Evolutionary conservation across 2,113 vertebrate genomes (phyloP), one percentile per base, ranked within the genome.

Genomic region (Rhynchopsitta pachyrhyncha): DNA sequence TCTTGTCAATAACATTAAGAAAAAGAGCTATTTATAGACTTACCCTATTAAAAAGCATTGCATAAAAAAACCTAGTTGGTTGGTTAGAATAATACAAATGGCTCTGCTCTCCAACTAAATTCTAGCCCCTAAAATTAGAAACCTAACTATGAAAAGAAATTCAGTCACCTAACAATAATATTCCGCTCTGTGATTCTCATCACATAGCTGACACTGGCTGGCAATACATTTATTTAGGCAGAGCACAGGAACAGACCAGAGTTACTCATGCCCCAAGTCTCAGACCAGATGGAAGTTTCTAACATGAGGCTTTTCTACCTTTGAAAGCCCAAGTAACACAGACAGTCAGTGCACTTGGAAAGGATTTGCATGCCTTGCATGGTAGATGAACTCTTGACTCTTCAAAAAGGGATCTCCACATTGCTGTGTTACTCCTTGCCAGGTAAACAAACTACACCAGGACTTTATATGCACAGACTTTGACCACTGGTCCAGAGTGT

Each of bases 1-100:
- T 96, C 86, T 92, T 82, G 64, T 94, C 80, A 96, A 86, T 79
- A 95, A 68, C 55, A 67, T 86, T 88, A 77, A 83, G 78, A 66
- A 82, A 74, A 86, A 85, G 57, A 28, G 16, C 50, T 94, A 92
- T 93, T 94, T 95, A 60, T 88, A 90, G 69, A 71, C 60, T 57
- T 86, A 27, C 14, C 5, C 29, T 74, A 13, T 50, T 82, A 55
- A 92, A 92, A 97, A 94, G 39, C 15, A 31, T 82, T 88, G 62
- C 66, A 78, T 63, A 64, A 94, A 95, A 95, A 84, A 70, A 12
- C 9, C 17, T 42, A 64, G 25, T 41, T 71, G n/a, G 68, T 96
- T 86, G 46, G 60, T 96, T 81, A 55, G 46, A 74, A 55, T 76
- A 76, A 82, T 73, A 87, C 24, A 71, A 82, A 84, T 4, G 3